phyloP scores from a whole-genome alignment of 2,797 vertebrate genomes.

The Arremon aurantiirostris region DNA sequence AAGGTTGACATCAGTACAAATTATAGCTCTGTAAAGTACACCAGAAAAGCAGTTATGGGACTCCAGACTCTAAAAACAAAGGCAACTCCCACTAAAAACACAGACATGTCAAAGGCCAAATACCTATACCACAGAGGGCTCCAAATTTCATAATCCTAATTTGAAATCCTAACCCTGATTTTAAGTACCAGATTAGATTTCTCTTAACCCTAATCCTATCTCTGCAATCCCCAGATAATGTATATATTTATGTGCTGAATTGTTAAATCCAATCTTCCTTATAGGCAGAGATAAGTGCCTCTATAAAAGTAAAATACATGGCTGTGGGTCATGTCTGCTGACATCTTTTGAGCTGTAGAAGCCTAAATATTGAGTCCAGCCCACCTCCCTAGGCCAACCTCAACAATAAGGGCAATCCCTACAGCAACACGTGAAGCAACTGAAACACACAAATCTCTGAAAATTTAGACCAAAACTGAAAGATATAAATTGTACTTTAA shows the following conservation, averaged over 20 bases:
- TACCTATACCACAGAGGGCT: background rate
- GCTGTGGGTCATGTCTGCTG: background rate
- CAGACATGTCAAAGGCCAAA: fast-evolving
- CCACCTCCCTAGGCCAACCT: background rate
- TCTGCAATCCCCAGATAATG: background rate
- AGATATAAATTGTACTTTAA: background rate
- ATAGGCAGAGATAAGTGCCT: background rate
- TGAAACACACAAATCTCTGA: background rate
- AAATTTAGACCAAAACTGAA: background rate
- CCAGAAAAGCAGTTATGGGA: background rate
- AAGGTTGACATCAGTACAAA: background rate
- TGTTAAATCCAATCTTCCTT: background rate
- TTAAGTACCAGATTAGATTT: background rate
- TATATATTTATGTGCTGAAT: background rate
- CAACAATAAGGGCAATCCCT: background rate
- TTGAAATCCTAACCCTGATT: background rate
- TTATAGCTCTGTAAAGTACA: background rate
- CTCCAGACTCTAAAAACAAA: background rate
- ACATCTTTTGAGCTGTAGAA: background rate
- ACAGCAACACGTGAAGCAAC: background rate
- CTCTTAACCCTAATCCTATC: background rate
- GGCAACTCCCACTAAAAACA: background rate
- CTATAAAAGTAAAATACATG: background rate
- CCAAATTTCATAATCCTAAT: background rate
- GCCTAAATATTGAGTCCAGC: background rate